Conservation (phyloP, 2,888 invertebrate genomes). For the Philereme transversata region DNA sequence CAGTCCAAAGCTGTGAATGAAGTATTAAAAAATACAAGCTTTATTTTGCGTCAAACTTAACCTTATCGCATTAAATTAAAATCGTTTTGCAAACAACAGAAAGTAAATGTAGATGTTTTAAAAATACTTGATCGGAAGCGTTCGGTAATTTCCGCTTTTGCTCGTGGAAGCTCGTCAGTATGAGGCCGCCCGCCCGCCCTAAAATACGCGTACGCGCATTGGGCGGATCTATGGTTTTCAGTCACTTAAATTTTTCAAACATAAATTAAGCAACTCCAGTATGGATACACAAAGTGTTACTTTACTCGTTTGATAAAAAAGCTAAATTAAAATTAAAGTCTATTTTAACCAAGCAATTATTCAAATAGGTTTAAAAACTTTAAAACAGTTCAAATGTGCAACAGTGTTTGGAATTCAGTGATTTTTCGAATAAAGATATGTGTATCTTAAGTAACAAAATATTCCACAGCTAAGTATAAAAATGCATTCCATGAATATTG, state of each 20-base stretch:
- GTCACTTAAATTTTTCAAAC: constrained; percentile 2
- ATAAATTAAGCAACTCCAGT: no score
- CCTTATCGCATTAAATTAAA: constrained; percentile 25
- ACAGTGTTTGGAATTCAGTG: constrained; percentile 25
- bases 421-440: constrained; percentile 20
- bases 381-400: constrained; percentile 22
- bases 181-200: constrained; percentile 73
- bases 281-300: no score
- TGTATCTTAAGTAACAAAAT: constrained; percentile 22
- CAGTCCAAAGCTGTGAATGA: constrained; percentile 62
- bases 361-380: no score
- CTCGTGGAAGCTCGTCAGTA: constrained; percentile 53
- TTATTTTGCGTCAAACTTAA: constrained; percentile 16
- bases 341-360: no score
- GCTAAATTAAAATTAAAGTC: no score
- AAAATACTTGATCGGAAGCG: constrained; percentile 71
- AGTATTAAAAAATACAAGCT: constrained; percentile 43
- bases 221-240: constrained; percentile 57
- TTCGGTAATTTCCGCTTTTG: constrained; percentile 63
- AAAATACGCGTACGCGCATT: constrained; percentile 60
- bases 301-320: no score
- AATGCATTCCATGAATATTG: constrained; percentile 73
- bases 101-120: constrained; percentile 62
- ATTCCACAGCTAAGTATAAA: constrained; percentile 34
- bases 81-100: constrained; percentile 38